phyloP scores from a whole-genome alignment of 2,888 invertebrate species.

The Orthosia incerta region DNA sequence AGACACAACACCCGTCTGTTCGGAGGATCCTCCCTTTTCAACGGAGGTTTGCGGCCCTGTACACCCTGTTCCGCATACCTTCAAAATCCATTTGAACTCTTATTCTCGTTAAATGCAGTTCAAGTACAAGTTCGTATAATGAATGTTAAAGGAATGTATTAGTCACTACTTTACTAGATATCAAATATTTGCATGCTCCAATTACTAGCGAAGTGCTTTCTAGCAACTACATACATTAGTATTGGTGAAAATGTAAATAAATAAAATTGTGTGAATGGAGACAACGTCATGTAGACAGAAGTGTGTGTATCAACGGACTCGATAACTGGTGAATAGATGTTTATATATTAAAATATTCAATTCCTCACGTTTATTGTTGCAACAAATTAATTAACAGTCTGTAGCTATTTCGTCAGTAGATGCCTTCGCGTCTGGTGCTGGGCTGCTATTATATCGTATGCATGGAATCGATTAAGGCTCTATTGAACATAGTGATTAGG shows the following conservation, averaged over 20 bases:
- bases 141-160: neutral
- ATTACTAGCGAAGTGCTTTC: neutral
- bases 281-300: neutral
- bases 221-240: neutral
- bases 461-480: conserved; percentile 28
- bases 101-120: neutral
- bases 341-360: neutral
- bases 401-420: conserved; percentile 29
- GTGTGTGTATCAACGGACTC: neutral
- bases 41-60: too few relatives aligned
- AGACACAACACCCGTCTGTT: too few relatives aligned
- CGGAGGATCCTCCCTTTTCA: too few relatives aligned
- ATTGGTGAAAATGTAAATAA: neutral
- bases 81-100: too few relatives aligned
- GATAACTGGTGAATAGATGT: neutral
- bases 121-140: neutral
- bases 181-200: neutral
- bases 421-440: conserved; percentile 38
- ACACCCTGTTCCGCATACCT: too few relatives aligned
- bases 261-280: neutral
- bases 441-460: conserved; percentile 4
- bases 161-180: neutral
- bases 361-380: conserved; percentile 21
- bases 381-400: conserved; percentile 42
- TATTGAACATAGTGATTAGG: conserved; percentile 35